A percentile compares a stretch with the other conserved stretches of the same genome.
Evolutionary conservation across 2,888 invertebrate genomes (phyloP).

Genomic region (Hypsopygia costalis): DNA sequence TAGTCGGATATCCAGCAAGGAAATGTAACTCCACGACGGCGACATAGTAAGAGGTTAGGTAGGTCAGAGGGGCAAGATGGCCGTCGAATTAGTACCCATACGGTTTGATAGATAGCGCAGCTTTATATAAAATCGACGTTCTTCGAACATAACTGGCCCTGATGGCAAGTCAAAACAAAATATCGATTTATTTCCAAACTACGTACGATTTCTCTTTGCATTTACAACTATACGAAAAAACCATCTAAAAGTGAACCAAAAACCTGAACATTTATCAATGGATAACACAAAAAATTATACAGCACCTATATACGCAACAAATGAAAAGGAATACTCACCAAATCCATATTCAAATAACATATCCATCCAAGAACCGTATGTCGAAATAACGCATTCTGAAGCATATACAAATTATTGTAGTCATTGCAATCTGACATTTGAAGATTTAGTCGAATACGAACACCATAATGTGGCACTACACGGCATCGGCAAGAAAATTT

Average conservation of each 20-base stretch:
- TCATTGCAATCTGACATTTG: constrained; percentile 38
- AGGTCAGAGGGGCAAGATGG: too few species aligned
- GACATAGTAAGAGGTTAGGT: too few species aligned
- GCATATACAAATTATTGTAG: constrained; percentile 23
- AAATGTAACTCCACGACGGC: too few species aligned
- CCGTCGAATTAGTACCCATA: too few species aligned
- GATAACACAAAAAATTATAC: not conserved
- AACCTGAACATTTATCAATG: not conserved
- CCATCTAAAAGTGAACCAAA: too few species aligned
- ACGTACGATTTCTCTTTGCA: not conserved
- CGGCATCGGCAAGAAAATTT: constrained; percentile 25
- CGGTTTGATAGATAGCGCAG: too few species aligned
- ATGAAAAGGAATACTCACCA: not conserved
- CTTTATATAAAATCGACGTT: too few species aligned
- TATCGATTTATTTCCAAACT: too few species aligned
- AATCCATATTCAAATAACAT: constrained; percentile 2
- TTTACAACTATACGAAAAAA: not conserved
- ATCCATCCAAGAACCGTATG: not conserved
- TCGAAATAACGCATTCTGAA: not conserved
- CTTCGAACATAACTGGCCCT: too few species aligned
- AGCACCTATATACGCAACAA: not conserved
- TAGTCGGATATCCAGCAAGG: too few species aligned
- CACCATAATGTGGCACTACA: constrained; percentile 42
- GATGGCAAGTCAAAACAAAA: too few species aligned
- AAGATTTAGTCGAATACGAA: constrained; percentile 29